Evolutionary conservation across 1,140 invertebrate genomes (phyloP), one percentile per base, ranked within the genome.

Genomic region (Papilio glaucus): DNA sequence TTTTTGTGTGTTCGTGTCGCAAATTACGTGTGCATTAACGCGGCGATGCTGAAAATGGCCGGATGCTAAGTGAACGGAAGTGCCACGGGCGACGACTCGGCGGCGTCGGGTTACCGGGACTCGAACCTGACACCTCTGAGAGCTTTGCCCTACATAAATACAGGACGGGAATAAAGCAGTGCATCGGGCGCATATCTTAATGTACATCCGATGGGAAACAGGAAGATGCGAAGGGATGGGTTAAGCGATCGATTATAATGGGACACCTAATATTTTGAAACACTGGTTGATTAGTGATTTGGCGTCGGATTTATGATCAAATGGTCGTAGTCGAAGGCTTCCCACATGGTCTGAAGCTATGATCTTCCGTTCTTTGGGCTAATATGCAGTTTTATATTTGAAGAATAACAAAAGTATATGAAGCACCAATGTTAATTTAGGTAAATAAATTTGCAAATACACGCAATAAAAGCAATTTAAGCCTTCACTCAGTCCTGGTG

Each of bases 91-190:
- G 60, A 37, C 57, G 10, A 10, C 1, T 26, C 60, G 13, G 7
- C 12, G 12, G 57, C 2, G 60, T 65, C 62, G 62, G 62, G 62
- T 65, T 65, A 65, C 62, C 37, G 62, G 37, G 61, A 15, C 12
- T 38, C 62, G 62, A 65, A 65, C 37, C 62, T 4, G 62, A 65
- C 62, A 65, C 62, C 62, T 65, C 62, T 65, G 62, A 65, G 62
- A 65, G 60, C 60, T 65, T 65, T 39, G 62, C 62, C 62, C 62
- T 65, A 65, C 33, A 39, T 21, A 39, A 42, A 53, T 53, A 53
- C 15, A n/a, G 39, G 13, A n/a, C 9, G 8, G 15, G 57, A 4
- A 57, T 33, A 61, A 61, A 29, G 24, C 60, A 33, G 60, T 61
- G 60, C 26, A 33, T 33, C 26, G 26, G 10, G 57, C 60, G 21